Percentiles rank a stretch among this genome's conserved stretches.
phyloP scores from a whole-genome alignment of 2,888 invertebrate genomes.

The Leptinotarsa juncta region DNA sequence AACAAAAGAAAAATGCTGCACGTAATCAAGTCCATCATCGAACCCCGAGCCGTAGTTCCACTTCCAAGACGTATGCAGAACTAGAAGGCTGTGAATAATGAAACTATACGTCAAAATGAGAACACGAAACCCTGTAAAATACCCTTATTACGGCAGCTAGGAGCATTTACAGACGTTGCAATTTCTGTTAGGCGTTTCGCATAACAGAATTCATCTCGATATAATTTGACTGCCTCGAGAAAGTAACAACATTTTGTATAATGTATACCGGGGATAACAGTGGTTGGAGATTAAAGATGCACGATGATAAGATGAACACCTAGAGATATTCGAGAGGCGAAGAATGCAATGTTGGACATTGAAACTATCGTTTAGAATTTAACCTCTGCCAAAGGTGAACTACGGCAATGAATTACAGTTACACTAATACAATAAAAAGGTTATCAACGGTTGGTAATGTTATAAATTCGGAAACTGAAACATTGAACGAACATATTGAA shows the following conservation, averaged over 20 bases:
- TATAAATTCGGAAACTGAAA: too few relatives aligned
- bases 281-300: conserved; percentile 29
- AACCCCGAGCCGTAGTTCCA: conserved; percentile 8
- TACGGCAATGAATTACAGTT: neutral
- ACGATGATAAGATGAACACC: conserved; percentile 24
- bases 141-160: conserved; percentile 23
- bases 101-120: conserved; percentile 20
- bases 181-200: conserved; percentile 37
- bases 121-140: conserved; percentile 20
- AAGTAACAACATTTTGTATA: conserved; percentile 37
- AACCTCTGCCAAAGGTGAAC: neutral
- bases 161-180: conserved; percentile 28
- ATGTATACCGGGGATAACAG: conserved; percentile 38
- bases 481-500: too few relatives aligned
- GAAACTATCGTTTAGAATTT: neutral
- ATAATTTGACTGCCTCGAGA: conserved; percentile 42
- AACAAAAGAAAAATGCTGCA: conserved; percentile 8
- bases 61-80: conserved; percentile 16
- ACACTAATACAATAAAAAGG: neutral
- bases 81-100: conserved; percentile 19
- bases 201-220: conserved; percentile 41
- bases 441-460: too few relatives aligned
- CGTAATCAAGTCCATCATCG: conserved; percentile 3
- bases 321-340: conserved; percentile 12
- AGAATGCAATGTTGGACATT: conserved; percentile 2